These are phyloP conservation scores for Rhizomys pruinosus DNA, from an alignment of 2,113 vertebrate genomes.

Conservation along the genomic window DNA sequence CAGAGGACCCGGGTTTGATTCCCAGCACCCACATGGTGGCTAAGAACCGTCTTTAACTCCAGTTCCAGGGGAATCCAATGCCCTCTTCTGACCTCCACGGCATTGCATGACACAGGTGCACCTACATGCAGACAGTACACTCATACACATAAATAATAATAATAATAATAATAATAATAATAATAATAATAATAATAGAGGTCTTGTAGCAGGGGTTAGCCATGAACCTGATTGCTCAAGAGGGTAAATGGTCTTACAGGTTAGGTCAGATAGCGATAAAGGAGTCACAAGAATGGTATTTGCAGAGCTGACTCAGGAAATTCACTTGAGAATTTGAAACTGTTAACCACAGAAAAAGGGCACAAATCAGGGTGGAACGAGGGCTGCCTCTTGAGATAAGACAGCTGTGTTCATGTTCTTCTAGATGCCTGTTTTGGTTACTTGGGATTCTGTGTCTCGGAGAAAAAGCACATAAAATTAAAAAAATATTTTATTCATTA, in stretches of 20 bases:
- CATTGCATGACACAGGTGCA: too few species aligned
- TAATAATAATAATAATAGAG: too few species aligned
- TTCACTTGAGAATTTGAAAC: not conserved
- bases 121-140: too few species aligned
- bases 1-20: too few species aligned
- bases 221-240: not conserved
- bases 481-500: not conserved
- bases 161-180: too few species aligned
- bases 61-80: too few species aligned
- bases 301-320: not conserved
- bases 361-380: not conserved
- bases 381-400: not conserved
- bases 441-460: not conserved
- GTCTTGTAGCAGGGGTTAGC: too few species aligned
- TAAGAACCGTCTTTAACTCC: too few species aligned
- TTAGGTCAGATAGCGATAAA: not conserved
- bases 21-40: too few species aligned
- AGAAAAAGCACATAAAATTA: not conserved
- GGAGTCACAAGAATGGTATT: not conserved
- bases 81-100: too few species aligned
- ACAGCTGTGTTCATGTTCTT: not conserved
- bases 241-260: not conserved
- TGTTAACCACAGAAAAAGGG: not conserved
- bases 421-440: not conserved
- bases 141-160: too few species aligned